These are phyloP conservation scores for Brachyptera putata DNA, from an alignment of 2,888 invertebrate species.

Conservation along the genomic window DNA sequence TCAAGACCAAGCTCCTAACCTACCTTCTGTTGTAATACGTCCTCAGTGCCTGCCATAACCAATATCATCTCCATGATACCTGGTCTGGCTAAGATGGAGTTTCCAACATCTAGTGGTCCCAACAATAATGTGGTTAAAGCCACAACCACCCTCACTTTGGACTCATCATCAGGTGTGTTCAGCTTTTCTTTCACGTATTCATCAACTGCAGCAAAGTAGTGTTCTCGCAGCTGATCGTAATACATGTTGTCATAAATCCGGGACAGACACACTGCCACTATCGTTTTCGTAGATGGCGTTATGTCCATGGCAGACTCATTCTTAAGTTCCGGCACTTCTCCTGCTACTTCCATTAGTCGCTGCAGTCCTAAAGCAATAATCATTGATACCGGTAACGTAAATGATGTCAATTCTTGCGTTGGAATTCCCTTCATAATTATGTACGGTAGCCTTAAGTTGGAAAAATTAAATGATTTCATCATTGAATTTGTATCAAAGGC, in stretches of 20 bases:
- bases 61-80: slow-evolving; percentile 95
- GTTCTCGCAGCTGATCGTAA: slow-evolving; percentile 75
- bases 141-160: slow-evolving; percentile 70
- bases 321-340: slow-evolving; percentile 78
- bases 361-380: too few species aligned
- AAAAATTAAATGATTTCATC: too few species aligned
- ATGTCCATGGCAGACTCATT: slow-evolving; percentile 89
- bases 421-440: too few species aligned
- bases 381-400: too few species aligned
- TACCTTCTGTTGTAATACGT: slow-evolving; percentile 82
- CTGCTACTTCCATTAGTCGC: slow-evolving; percentile 55
- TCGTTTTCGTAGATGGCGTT: slow-evolving; percentile 81
- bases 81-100: slow-evolving; percentile 64
- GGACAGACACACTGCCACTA: slow-evolving; percentile 86
- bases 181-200: slow-evolving; percentile 83
- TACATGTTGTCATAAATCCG: slow-evolving; percentile 95
- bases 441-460: too few species aligned
- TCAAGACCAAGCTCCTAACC: too few species aligned
- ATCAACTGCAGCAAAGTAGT: slow-evolving; percentile 72
- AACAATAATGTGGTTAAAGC: slow-evolving; percentile 83
- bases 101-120: slow-evolving; percentile 92
- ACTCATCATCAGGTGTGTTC: slow-evolving; percentile 80
- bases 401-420: too few species aligned
- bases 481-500: too few species aligned
- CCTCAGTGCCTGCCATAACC: slow-evolving; percentile 94